phyloP scores from a whole-genome alignment of 2,113 vertebrate species.

The Typhlomys cinereus region DNA sequence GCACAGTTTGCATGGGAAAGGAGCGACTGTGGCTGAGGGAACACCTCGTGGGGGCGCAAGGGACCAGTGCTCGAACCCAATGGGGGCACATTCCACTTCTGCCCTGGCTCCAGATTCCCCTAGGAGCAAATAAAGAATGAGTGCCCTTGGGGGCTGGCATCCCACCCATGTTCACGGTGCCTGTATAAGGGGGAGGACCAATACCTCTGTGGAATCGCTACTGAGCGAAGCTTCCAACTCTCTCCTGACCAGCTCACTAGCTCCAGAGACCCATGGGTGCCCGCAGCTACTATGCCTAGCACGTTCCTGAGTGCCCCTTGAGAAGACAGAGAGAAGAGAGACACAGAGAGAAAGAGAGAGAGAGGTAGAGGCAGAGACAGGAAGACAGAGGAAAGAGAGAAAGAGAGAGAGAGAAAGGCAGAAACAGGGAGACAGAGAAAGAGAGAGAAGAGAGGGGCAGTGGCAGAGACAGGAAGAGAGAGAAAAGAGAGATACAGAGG shows the following conservation, averaged over 20 bases:
- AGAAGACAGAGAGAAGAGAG: background rate
- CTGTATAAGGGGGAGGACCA: no score
- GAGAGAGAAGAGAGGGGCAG: no score
- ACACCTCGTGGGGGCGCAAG: background rate
- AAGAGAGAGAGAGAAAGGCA: background rate
- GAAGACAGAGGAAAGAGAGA: background rate
- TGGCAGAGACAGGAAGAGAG: background rate
- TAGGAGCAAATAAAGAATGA: background rate
- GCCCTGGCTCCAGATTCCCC: no score
- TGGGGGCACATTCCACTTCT: no score
- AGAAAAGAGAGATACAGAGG: background rate
- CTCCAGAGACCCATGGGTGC: background rate
- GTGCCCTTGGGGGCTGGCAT: background rate
- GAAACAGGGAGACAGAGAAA: background rate
- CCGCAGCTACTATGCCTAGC: accelerated
- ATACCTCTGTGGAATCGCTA: accelerated
- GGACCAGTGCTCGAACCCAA: background rate
- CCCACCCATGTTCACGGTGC: accelerated
- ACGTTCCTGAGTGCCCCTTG: background rate
- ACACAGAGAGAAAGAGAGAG: background rate
- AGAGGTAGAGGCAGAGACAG: background rate
- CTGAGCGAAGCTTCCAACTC: no score
- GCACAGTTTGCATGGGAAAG: accelerated
- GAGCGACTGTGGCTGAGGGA: background rate
- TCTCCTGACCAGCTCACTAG: background rate